Conservation (phyloP, 2,113 vertebrate genomes). For the Carassius auratus region DNA sequence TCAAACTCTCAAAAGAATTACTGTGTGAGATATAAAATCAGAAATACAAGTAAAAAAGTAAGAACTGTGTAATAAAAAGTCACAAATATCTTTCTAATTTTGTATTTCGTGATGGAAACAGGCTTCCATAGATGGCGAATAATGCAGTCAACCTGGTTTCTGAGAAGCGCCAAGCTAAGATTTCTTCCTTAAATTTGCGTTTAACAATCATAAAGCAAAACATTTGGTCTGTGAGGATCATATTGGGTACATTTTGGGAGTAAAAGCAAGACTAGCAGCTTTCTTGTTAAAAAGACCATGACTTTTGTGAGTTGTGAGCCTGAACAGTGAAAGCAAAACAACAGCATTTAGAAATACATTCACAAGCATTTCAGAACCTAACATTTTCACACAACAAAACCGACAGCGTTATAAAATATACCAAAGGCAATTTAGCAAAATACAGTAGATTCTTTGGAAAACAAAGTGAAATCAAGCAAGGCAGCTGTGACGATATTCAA, state of each 20-base stretch:
- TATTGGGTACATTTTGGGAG: neutral
- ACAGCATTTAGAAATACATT: slow-evolving; percentile 57
- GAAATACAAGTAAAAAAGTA: no score
- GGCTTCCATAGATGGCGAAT: no score
- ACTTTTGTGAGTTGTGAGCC: neutral
- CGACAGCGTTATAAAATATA: slow-evolving; percentile 34
- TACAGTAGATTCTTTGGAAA: slow-evolving; percentile 56
- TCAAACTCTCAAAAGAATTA: no score
- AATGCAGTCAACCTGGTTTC: neutral
- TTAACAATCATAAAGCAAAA: neutral
- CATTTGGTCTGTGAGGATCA: neutral
- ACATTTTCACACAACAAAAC: slow-evolving; percentile 47
- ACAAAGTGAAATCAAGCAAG: slow-evolving; percentile 49
- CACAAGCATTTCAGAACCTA: slow-evolving; percentile 49
- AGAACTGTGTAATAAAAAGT: no score
- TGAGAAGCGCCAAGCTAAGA: neutral
- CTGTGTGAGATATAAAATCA: no score
- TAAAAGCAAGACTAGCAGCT: neutral
- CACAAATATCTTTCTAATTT: no score
- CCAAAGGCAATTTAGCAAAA: slow-evolving; percentile 58
- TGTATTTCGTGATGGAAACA: no score
- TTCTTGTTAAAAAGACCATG: neutral
- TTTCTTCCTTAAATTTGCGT: neutral
- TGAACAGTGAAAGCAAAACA: slow-evolving; percentile 4
- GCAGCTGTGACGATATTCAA: slow-evolving; percentile 53